Evolutionary conservation across 2,797 vertebrate species (phyloP).

Genomic region (Champsocephalus esox): DNA sequence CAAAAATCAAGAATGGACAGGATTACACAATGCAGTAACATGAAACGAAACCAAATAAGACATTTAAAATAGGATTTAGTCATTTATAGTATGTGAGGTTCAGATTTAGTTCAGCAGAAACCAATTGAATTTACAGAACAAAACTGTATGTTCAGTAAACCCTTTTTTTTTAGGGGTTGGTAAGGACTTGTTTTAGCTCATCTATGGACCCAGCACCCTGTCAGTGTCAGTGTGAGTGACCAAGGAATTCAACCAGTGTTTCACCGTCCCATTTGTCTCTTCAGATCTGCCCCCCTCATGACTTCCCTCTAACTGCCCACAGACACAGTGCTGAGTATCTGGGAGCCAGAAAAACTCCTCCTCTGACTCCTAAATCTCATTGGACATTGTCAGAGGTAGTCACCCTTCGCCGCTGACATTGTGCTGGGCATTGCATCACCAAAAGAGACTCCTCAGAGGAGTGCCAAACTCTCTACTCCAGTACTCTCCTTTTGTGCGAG

Average conservation of each 20-base stretch:
- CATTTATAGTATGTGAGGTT: slow-evolving; percentile 24
- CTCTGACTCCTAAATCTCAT: slow-evolving; percentile 67
- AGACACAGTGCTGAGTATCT: slow-evolving; percentile 47
- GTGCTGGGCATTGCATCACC: slow-evolving; percentile 67
- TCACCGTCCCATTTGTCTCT: slow-evolving; percentile 63
- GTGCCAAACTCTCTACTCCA: slow-evolving; percentile 57
- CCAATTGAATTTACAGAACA: slow-evolving; percentile 18
- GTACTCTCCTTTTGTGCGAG: slow-evolving; percentile 49
- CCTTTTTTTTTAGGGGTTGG: slow-evolving; percentile 12
- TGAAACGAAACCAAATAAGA: slow-evolving; percentile 28
- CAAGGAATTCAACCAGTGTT: slow-evolving; percentile 45
- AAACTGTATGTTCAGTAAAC: slow-evolving; percentile 24
- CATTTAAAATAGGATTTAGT: background rate
- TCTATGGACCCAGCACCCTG: background rate
- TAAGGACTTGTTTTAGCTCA: slow-evolving; percentile 37
- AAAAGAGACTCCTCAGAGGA: slow-evolving; percentile 47
- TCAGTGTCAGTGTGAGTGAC: no score
- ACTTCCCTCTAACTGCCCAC: slow-evolving; percentile 55
- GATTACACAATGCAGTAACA: background rate
- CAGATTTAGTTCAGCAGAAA: slow-evolving; percentile 34
- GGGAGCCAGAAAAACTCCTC: slow-evolving; percentile 54
- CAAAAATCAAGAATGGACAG: background rate
- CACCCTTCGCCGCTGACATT: slow-evolving; percentile 73
- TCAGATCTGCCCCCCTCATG: slow-evolving; percentile 52
- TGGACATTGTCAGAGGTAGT: slow-evolving; percentile 77